Conservation (phyloP, 2,797 vertebrate genomes). For the Pseudochaenichthys georgianus region DNA sequence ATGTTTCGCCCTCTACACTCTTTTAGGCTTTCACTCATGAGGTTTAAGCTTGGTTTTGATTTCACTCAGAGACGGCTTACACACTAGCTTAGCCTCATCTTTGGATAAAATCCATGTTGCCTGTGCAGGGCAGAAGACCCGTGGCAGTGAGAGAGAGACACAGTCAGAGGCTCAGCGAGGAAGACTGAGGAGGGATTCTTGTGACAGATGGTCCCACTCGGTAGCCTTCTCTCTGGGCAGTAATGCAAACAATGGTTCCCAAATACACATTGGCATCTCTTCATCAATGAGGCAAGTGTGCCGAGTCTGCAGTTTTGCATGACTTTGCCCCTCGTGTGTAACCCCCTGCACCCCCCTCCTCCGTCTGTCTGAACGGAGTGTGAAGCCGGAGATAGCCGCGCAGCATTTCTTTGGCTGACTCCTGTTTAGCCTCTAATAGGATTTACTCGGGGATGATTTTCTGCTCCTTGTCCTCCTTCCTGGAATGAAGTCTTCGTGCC, state of each 20-base stretch:
- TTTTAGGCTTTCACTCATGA: conserved; percentile 47
- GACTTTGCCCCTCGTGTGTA: conserved; percentile 54
- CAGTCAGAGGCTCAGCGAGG: conserved; percentile 37
- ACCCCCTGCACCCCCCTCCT: conserved; percentile 26
- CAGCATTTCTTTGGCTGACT: conserved; percentile 66
- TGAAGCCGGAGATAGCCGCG: conserved; percentile 51
- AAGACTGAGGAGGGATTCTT: conserved; percentile 52
- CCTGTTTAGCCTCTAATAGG: conserved; percentile 77
- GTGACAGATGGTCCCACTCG: conserved; percentile 76
- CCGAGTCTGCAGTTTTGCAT: conserved; percentile 53
- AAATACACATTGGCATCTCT: conserved; percentile 71
- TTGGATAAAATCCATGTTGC: conserved; percentile 71
- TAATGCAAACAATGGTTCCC: conserved; percentile 73
- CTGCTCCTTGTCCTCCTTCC: conserved; percentile 66
- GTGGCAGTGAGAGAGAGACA: conserved; percentile 50
- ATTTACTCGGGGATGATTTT: conserved; percentile 77
- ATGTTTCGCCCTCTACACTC: conserved; percentile 42
- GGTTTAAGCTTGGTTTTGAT: conserved; percentile 75
- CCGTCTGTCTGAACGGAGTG: conserved; percentile 43
- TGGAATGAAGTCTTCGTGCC: conserved; percentile 73
- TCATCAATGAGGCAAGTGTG: conserved; percentile 63
- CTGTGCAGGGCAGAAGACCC: conserved; percentile 56
- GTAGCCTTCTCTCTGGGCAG: conserved; percentile 68
- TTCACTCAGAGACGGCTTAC: conserved; percentile 76
- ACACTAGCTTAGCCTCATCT: conserved; percentile 78